Conservation (phyloP, 2,797 vertebrate genomes). For the Setipinna tenuifilis region DNA sequence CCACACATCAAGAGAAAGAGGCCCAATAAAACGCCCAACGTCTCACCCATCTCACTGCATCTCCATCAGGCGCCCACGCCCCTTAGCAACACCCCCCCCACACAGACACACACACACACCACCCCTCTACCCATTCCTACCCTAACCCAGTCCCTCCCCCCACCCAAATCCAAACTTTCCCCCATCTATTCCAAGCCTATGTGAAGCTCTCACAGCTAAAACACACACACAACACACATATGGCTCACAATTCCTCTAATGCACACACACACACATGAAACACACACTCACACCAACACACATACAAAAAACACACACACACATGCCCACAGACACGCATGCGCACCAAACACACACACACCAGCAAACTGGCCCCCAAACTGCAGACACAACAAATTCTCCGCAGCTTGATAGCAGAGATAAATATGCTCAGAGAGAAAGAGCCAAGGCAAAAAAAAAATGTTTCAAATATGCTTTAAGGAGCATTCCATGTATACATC, state of each 20-base stretch:
- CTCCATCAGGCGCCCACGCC: not conserved
- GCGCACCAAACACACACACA: too few species aligned
- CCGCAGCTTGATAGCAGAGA: not conserved
- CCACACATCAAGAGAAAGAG: constrained; percentile 35
- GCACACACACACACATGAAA: too few species aligned
- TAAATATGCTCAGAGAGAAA: not conserved
- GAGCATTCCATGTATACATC: not conserved
- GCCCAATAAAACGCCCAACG: constrained; percentile 35
- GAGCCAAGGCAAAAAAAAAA: not conserved
- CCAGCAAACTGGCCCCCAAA: not conserved
- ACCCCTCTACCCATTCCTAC: not conserved
- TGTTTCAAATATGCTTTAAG: not conserved
- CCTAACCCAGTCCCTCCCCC: too few species aligned
- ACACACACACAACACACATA: too few species aligned
- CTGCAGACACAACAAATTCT: constrained; percentile 1
- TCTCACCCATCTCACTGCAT: not conserved
- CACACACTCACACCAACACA: too few species aligned
- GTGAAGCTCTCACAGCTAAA: too few species aligned
- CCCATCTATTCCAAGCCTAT: not conserved
- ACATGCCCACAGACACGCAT: too few species aligned
- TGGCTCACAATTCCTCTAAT: too few species aligned
- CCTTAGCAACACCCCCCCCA: not conserved
- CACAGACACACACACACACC: not conserved
- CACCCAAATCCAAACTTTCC: not conserved
- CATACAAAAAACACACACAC: too few species aligned